Conservation (phyloP, 2,797 vertebrate genomes). For the Hypotaenidia philippensis region DNA sequence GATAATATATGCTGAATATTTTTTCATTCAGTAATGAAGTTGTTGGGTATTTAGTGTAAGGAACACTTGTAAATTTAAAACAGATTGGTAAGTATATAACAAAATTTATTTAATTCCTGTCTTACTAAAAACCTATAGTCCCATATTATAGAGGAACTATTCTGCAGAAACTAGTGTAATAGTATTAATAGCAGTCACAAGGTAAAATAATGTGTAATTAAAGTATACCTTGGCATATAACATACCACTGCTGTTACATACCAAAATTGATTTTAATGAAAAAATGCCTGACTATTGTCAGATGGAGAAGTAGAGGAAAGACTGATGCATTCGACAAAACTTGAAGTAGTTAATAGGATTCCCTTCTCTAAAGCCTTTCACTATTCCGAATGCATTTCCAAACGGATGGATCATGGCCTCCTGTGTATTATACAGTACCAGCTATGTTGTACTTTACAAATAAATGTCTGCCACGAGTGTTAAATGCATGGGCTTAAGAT, state of each 20-base stretch:
- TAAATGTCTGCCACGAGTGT: not conserved
- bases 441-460: not conserved
- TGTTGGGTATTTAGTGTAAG: not conserved
- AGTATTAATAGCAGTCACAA: not conserved
- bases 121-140: not conserved
- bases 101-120: not conserved
- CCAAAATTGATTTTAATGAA: not conserved
- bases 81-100: not conserved
- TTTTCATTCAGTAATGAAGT: not conserved
- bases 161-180: not conserved
- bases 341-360: not conserved
- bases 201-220: not conserved
- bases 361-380: not conserved
- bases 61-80: not conserved
- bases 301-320: not conserved
- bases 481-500: not conserved
- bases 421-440: not conserved
- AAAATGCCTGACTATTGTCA: not conserved
- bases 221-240: not conserved
- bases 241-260: not conserved
- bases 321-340: not conserved
- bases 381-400: not conserved
- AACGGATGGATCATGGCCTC: not conserved
- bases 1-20: not conserved
- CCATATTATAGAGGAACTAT: not conserved